phyloP scores from a whole-genome alignment of 1,140 invertebrate species.

The Leucophenga varia region DNA sequence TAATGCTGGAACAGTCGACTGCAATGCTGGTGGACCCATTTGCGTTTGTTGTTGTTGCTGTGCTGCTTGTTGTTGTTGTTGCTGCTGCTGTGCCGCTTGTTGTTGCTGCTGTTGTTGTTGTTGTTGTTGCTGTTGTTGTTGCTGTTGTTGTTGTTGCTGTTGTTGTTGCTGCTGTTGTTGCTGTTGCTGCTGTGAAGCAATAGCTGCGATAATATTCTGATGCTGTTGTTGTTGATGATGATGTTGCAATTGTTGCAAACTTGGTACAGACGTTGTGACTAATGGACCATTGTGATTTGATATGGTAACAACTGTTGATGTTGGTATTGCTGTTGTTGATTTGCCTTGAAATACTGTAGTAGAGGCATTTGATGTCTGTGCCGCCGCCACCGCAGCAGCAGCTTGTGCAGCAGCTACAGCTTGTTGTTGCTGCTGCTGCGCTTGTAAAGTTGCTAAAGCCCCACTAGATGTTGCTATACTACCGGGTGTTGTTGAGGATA shows the following conservation, averaged over 20 bases:
- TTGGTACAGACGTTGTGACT: constrained; percentile 31
- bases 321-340: constrained; percentile 21
- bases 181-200: constrained; percentile 20
- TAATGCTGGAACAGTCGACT: constrained; percentile 10
- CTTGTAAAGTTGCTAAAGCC: background rate
- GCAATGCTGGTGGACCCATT: constrained; percentile 15
- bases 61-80: too few species aligned
- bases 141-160: constrained; percentile 12
- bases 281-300: constrained; percentile 44
- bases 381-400: constrained; percentile 25
- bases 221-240: constrained; percentile 26
- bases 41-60: constrained; percentile 46
- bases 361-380: constrained; percentile 18
- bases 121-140: constrained; percentile 19
- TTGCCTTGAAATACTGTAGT: constrained; percentile 16
- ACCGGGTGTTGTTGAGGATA: constrained; percentile 57
- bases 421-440: too few species aligned
- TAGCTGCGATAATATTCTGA: constrained; percentile 20
- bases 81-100: too few species aligned
- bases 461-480: constrained; percentile 46
- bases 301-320: constrained; percentile 44
- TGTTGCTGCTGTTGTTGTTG: constrained; percentile 24
- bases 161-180: constrained; percentile 15
- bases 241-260: too few species aligned
- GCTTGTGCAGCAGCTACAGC: constrained; percentile 30